phyloP scores from a whole-genome alignment of 2,888 invertebrate species.

The Marasmarcha lunaedactyla region DNA sequence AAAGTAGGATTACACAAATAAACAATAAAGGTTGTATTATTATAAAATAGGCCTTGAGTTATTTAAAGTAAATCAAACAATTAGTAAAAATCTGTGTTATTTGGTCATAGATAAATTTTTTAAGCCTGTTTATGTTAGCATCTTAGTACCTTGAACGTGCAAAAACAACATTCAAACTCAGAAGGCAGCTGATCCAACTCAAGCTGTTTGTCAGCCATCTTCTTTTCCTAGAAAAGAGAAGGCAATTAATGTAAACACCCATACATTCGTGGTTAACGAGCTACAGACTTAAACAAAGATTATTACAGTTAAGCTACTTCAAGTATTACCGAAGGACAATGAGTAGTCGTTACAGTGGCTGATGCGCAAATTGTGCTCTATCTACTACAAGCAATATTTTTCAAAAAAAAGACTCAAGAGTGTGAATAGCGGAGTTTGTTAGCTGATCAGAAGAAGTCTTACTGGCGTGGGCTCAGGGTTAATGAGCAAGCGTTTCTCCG shows the following conservation, averaged over 20 bases:
- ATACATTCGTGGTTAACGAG: conserved; percentile 7
- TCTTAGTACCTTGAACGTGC: conserved; percentile 89
- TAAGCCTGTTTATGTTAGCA: conserved; percentile 27
- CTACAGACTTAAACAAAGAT: not conserved
- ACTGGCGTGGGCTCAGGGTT: conserved; percentile 65
- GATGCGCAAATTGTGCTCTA: too few relatives aligned
- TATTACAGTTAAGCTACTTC: not conserved
- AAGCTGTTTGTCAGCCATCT: conserved; percentile 78
- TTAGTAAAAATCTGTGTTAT: too few relatives aligned
- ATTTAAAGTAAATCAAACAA: too few relatives aligned
- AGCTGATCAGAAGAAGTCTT: conserved; percentile 26
- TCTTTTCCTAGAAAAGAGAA: conserved; percentile 74
- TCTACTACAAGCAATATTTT: too few relatives aligned
- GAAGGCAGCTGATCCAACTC: conserved; percentile 91
- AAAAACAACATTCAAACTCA: conserved; percentile 98
- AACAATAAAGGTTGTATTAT: too few relatives aligned
- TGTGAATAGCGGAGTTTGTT: too few relatives aligned
- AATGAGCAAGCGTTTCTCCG: conserved; percentile 66
- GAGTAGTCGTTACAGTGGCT: too few relatives aligned
- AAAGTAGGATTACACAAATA: too few relatives aligned
- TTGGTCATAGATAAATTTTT: too few relatives aligned
- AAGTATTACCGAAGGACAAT: too few relatives aligned
- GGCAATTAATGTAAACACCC: not conserved
- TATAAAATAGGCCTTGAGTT: too few relatives aligned
- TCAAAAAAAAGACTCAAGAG: too few relatives aligned